phyloP scores from a whole-genome alignment of 2,797 vertebrate species.

The Thunnus albacares region DNA sequence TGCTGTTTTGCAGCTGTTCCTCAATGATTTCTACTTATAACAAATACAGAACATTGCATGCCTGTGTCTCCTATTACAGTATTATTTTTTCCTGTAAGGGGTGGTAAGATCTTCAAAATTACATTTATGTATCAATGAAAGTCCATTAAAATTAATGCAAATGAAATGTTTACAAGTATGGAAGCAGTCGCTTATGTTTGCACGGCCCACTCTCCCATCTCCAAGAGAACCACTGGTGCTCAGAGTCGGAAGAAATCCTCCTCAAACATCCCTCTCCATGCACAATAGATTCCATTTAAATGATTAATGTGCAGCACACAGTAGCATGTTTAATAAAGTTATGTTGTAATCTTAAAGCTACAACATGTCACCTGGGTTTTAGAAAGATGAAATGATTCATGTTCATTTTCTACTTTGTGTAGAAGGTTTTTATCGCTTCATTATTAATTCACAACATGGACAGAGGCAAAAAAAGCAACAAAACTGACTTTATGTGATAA shows the following conservation, averaged over 20 bases:
- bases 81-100: slow-evolving; percentile 26
- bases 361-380: slow-evolving; percentile 35
- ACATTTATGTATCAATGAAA: slow-evolving; percentile 46
- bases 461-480: slow-evolving; percentile 12
- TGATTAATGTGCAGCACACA: slow-evolving; percentile 59
- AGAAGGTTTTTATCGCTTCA: slow-evolving; percentile 22
- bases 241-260: slow-evolving; percentile 65
- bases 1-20: slow-evolving; percentile 30
- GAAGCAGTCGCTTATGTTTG: slow-evolving; percentile 27
- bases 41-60: neutral
- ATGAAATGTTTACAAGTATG: slow-evolving; percentile 54
- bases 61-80: slow-evolving; percentile 30
- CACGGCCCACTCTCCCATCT: slow-evolving; percentile 23
- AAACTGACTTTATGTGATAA: slow-evolving; percentile 16
- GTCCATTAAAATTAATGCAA: slow-evolving; percentile 60
- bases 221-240: slow-evolving; percentile 48
- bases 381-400: slow-evolving; percentile 44
- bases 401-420: slow-evolving; percentile 39
- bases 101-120: slow-evolving; percentile 32
- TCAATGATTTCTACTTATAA: slow-evolving; percentile 37
- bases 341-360: slow-evolving; percentile 43
- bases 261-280: slow-evolving; percentile 56
- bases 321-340: slow-evolving; percentile 52
- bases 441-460: slow-evolving; percentile 28
- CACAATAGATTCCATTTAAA: slow-evolving; percentile 63